Evolutionary conservation across 1,140 invertebrate genomes (phyloP).

Genomic region (Lepidostoma basale): DNA sequence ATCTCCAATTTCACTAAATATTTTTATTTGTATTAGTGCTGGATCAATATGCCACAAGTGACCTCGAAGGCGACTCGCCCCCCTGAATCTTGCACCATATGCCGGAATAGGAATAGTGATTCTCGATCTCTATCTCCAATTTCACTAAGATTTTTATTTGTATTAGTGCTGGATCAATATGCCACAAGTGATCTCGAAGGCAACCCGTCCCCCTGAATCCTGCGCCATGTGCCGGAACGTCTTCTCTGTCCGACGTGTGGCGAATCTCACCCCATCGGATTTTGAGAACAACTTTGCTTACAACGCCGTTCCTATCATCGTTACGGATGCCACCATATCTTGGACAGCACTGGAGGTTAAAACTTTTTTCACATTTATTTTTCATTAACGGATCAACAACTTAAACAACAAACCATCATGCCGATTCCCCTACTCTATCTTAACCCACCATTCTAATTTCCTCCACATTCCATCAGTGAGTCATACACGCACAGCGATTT

Average conservation of each 20-base stretch:
- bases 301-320: conserved; percentile 78
- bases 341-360: conserved; percentile 74
- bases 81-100: no score
- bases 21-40: conserved; percentile 53
- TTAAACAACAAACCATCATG: no score
- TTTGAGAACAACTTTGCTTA: conserved; percentile 81
- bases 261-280: conserved; percentile 66
- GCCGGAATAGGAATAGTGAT: no score
- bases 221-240: conserved; percentile 76
- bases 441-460: no score
- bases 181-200: conserved; percentile 63
- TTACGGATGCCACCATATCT: conserved; percentile 76
- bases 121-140: no score
- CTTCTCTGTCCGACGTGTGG: conserved; percentile 66
- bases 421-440: no score
- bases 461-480: no score
- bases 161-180: conserved; percentile 64
- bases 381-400: no score
- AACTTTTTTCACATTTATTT: conserved; percentile 56
- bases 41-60: no score
- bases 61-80: no score
- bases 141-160: not conserved
- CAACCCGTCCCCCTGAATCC: conserved; percentile 74
- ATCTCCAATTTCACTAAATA: no score
- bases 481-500: no score